Evolutionary conservation across 2,113 vertebrate species (phyloP).

Genomic region (Salvelinus namaycush): DNA sequence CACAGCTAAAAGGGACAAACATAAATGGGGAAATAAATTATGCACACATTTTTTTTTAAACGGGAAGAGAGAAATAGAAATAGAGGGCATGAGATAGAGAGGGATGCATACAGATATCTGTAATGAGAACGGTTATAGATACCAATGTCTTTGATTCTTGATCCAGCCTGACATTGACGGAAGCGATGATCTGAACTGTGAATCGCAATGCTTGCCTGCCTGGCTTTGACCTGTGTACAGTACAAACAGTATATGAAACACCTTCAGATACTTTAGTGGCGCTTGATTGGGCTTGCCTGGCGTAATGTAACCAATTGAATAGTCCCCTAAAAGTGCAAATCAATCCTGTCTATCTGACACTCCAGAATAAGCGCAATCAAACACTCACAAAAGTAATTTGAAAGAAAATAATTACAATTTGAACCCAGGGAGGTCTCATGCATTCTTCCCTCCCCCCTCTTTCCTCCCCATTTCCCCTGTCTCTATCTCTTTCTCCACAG

Average conservation of each 20-base stretch:
- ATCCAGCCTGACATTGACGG: neutral
- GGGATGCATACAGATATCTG: neutral
- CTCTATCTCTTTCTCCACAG: neutral
- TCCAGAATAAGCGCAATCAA: too few relatives aligned
- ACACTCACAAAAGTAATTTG: too few relatives aligned
- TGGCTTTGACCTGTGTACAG: neutral
- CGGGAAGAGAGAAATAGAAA: neutral
- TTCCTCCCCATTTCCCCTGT: neutral
- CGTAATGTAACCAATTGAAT: too few relatives aligned
- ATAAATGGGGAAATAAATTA: neutral
- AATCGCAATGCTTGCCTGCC: neutral
- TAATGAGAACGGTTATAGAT: neutral
- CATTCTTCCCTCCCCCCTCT: neutral
- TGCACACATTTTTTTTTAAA: neutral
- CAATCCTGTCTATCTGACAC: too few relatives aligned
- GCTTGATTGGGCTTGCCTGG: too few relatives aligned
- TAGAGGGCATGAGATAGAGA: neutral
- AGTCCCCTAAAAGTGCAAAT: too few relatives aligned
- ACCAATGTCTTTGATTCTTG: neutral
- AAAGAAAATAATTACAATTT: too few relatives aligned
- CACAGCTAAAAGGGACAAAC: conserved; percentile 5
- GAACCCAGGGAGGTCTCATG: neutral
- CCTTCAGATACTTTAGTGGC: too few relatives aligned
- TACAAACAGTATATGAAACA: neutral
- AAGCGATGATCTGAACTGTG: neutral